phyloP scores from a whole-genome alignment of 1,140 invertebrate genomes.

The Drosophila murphyi region DNA sequence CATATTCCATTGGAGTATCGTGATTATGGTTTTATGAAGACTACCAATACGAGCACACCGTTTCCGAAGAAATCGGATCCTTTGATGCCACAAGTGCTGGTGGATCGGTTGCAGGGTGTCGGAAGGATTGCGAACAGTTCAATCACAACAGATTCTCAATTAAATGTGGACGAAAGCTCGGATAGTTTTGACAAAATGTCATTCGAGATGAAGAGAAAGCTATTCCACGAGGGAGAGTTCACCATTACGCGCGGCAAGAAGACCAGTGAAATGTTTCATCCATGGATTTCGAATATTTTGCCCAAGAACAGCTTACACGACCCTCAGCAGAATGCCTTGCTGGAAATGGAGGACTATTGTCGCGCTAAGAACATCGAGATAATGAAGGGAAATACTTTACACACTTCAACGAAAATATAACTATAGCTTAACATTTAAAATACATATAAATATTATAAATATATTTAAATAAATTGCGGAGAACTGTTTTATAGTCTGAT shows the following conservation, averaged over 20 bases:
- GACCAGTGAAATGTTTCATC: slow-evolving; percentile 25
- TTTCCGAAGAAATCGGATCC: slow-evolving; percentile 2
- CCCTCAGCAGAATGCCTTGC: neutral
- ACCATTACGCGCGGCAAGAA: slow-evolving; percentile 52
- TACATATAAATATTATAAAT: neutral
- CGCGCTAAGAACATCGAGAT: slow-evolving; percentile 37
- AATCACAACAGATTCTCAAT: no score
- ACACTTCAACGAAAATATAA: no score
- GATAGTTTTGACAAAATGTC: neutral
- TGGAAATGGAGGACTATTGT: slow-evolving; percentile 32
- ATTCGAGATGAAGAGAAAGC: slow-evolving; percentile 49
- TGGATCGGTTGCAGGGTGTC: neutral
- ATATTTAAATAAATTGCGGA: slow-evolving; percentile 3
- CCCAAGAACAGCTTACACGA: neutral
- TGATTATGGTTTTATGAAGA: slow-evolving; percentile 44
- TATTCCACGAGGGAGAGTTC: slow-evolving; percentile 54
- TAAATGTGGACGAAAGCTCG: no score
- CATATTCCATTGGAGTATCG: neutral
- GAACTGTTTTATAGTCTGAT: slow-evolving; percentile 14
- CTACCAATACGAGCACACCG: slow-evolving; percentile 8
- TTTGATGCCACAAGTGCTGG: neutral
- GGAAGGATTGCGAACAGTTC: neutral
- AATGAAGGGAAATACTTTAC: neutral
- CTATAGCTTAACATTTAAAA: neutral
- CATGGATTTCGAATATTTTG: neutral